Percentiles rank a stretch among this genome's conserved stretches.
phyloP scores from a whole-genome alignment of 53 echinoderm and acorn worm genomes.

The Echinometra lucunter region DNA sequence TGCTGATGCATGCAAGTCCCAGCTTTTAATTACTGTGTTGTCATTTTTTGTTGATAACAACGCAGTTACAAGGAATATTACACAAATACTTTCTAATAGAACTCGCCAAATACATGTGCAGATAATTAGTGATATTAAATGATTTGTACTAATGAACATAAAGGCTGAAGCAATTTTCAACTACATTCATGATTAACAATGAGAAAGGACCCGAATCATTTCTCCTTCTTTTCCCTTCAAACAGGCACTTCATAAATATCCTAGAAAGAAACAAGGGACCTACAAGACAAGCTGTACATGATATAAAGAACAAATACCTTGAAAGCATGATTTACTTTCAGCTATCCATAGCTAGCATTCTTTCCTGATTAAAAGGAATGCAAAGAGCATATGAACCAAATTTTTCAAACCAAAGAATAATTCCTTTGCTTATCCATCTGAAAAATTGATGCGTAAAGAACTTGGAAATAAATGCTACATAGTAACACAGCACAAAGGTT shows the following conservation, averaged over 20 bases:
- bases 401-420: background rate
- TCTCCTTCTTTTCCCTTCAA: background rate
- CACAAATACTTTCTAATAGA: background rate
- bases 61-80: background rate
- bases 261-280: background rate
- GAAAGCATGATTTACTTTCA: background rate
- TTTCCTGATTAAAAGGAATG: background rate
- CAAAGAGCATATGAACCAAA: background rate
- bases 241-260: background rate
- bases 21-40: background rate
- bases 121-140: background rate
- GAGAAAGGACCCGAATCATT: background rate
- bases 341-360: background rate
- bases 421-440: background rate
- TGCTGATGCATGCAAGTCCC: no score
- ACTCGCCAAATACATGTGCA: background rate
- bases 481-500: background rate
- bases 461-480: background rate
- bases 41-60: background rate
- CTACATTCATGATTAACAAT: background rate
- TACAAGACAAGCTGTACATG: background rate
- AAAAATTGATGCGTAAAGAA: background rate
- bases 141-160: background rate
- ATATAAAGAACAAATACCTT: constrained; percentile 3
- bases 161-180: background rate